Conservation (phyloP, 1,140 invertebrate genomes). For the Andricus grossulariae region DNA sequence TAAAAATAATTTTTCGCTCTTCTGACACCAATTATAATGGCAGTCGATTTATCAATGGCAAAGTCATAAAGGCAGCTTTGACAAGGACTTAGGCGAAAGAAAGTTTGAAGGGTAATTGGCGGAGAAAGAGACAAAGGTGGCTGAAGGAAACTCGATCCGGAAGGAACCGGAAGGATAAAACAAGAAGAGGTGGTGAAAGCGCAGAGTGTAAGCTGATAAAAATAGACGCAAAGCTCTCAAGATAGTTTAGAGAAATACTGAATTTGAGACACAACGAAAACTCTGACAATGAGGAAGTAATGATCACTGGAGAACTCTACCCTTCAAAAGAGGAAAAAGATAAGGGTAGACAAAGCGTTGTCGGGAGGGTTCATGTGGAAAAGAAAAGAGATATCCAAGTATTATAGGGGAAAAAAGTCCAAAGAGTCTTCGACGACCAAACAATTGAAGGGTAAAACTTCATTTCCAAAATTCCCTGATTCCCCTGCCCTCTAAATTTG, state of each 20-base stretch:
- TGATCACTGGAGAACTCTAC: constrained; percentile 23
- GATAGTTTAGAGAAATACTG: constrained; percentile 22
- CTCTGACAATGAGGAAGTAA: neutral
- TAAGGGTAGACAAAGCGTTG: constrained; percentile 27
- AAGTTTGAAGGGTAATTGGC: constrained; percentile 14
- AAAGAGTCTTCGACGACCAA: neutral
- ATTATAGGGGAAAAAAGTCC: neutral
- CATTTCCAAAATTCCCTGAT: too few species aligned
- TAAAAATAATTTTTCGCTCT: neutral
- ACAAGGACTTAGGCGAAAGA: neutral
- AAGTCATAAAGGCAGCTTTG: neutral
- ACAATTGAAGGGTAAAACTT: neutral
- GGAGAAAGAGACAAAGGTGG: neutral
- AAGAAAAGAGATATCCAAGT: neutral
- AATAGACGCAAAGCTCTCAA: neutral
- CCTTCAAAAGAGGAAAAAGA: constrained; percentile 20
- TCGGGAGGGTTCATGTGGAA: constrained; percentile 5
- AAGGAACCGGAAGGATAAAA: neutral
- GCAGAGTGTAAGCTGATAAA: neutral
- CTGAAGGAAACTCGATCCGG: neutral
- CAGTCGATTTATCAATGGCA: constrained; percentile 17
- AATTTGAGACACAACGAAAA: constrained; percentile 14
- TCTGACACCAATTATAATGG: neutral
- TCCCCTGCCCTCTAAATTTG: too few species aligned
- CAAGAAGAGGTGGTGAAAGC: constrained; percentile 10